Percentiles rank a stretch among this genome's conserved stretches.
phyloP scores from a whole-genome alignment of 2,113 vertebrate genomes.

The Halichoeres trimaculatus region DNA sequence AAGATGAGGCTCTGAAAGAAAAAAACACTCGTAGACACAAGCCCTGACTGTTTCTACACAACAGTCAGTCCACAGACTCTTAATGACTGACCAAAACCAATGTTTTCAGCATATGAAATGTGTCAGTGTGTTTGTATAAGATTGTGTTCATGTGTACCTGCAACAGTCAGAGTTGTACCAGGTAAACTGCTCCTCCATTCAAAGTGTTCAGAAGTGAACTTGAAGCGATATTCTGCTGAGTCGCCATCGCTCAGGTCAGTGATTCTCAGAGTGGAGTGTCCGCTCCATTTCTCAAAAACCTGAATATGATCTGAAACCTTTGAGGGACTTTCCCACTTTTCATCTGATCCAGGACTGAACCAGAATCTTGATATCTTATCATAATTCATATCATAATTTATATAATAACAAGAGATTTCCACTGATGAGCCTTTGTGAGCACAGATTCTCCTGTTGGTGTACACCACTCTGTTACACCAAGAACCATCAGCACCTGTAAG shows the following conservation, averaged over 20 bases:
- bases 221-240: constrained; percentile 20
- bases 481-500: not conserved
- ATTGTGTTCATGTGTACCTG: constrained; percentile 25
- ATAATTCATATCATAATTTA: too few relatives aligned
- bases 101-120: not conserved
- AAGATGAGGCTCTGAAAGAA: too few relatives aligned
- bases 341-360: not conserved
- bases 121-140: not conserved
- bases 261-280: constrained; percentile 30
- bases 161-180: constrained; percentile 29
- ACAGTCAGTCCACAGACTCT: too few relatives aligned
- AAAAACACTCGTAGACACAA: too few relatives aligned
- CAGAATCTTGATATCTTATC: not conserved
- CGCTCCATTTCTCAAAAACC: accelerated
- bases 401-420: not conserved
- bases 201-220: not conserved
- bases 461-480: not conserved
- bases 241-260: constrained; percentile 26
- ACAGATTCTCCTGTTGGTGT: constrained; percentile 14
- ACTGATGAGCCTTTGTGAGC: not conserved
- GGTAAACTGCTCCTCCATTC: not conserved
- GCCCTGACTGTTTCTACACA: not conserved
- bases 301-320: not conserved
- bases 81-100: not conserved
- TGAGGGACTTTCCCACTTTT: not conserved